Base-by-base conservation (phyloP, 2,797 vertebrate genomes). In the Lepilemur ruficaudatus region DNA sequence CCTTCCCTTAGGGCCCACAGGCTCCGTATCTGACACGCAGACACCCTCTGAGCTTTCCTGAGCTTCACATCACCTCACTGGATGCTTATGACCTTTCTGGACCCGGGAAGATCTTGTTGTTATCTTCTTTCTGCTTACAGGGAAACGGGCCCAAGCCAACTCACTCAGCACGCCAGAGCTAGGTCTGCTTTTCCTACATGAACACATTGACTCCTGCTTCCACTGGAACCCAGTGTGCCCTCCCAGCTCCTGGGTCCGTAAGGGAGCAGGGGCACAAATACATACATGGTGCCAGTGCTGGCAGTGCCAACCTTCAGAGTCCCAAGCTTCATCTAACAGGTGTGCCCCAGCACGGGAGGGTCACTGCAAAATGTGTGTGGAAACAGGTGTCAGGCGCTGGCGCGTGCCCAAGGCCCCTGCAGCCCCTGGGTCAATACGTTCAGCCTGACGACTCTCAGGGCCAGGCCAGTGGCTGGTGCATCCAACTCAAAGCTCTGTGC, bases 381-480 rank as follows among this genome's bases (percentile, higher is more conserved):
- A 52, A 89, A 70, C 91, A 73, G 93, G 94, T 76, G 83, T 70
- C 46, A 67, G 32, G 69, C 83, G 41, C 14, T 70, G 79, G 82
- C 84, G 61, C 13, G 20, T 3, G 22, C 46, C 79, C 1, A 61
- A 35, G n/a, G 38, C 43, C 78, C 72, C 32, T 5, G 2, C 1
- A 2, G 67, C 32, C 84, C 65, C 52, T 30, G 78, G 30, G 80
- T 83, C 83, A 70, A 67, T 52, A 76, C 23, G 7, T 82, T 80
- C 61, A 70, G 70, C 67, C 46, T 96, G 89, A 80, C 78, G 48
- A 86, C 93, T 82, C 90, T 35, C 59, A n/a, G 79, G 96, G 78
- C 78, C 89, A 30, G 73, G 91, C 95, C 91, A 89, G 73, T 79
- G 10, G 48, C 88, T 89, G n/a, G 57, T 43, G 32, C 48, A 48